These are phyloP conservation scores for Oxygymnocypris stewartii DNA, from an alignment of 2,113 vertebrate species.

Conservation along the genomic window DNA sequence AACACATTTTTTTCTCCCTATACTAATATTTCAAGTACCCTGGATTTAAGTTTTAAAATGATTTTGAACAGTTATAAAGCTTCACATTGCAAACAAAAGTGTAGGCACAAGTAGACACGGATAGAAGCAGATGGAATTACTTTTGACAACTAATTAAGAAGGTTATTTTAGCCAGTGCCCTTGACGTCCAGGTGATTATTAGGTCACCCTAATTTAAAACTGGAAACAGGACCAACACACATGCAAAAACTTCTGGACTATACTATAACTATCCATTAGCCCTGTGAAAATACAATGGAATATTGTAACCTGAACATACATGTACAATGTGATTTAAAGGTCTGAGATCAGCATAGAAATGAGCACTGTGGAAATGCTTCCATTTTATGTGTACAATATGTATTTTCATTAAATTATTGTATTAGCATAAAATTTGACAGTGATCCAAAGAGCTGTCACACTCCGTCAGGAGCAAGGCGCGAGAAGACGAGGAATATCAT, in stretches of 20 bases:
- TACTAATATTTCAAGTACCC: background rate
- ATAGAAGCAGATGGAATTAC: background rate
- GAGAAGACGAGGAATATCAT: no score
- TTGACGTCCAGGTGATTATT: background rate
- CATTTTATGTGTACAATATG: background rate
- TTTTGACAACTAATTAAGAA: conserved; percentile 4
- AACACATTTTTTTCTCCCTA: background rate
- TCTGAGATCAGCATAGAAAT: background rate
- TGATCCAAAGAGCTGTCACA: background rate
- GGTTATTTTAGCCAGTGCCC: conserved; percentile 1
- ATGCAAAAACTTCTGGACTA: background rate
- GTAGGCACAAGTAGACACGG: background rate
- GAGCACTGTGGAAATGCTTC: background rate
- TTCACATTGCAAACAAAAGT: background rate
- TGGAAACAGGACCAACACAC: background rate
- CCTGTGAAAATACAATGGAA: background rate
- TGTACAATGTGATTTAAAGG: background rate
- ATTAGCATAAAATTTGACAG: background rate
- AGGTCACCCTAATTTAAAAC: background rate
- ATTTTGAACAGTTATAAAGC: background rate
- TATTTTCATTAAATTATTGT: background rate
- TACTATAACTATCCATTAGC: background rate
- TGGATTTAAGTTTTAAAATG: background rate
- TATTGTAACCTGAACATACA: background rate
- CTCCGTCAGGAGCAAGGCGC: no score